These are phyloP conservation scores for Dissostichus mawsoni DNA, from an alignment of 2,113 vertebrate genomes.

Conservation along the genomic window DNA sequence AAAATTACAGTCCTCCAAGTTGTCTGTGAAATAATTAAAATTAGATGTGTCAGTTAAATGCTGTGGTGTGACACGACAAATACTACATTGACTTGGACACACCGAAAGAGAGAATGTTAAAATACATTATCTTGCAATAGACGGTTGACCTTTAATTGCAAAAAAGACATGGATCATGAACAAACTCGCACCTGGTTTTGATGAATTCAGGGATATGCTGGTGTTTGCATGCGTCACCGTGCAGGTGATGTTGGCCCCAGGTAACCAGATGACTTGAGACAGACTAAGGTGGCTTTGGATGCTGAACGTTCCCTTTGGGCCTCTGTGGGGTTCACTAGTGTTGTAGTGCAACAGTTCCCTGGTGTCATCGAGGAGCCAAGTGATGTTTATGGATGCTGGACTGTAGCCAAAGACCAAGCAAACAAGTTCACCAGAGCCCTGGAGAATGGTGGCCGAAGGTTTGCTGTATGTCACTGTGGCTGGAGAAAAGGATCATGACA, in stretches of 20 bases:
- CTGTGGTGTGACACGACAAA: too few species aligned
- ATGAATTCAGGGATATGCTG: slow-evolving; percentile 48
- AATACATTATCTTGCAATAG: background rate
- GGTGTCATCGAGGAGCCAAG: slow-evolving; percentile 64
- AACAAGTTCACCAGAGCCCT: slow-evolving; percentile 59
- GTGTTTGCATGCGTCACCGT: slow-evolving; percentile 66
- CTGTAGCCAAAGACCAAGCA: slow-evolving; percentile 78
- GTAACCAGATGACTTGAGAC: slow-evolving; percentile 37
- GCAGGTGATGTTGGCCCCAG: slow-evolving; percentile 72
- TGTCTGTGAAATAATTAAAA: slow-evolving; percentile 40
- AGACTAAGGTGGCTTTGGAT: slow-evolving; percentile 72
- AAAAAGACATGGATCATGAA: background rate
- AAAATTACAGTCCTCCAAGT: slow-evolving; percentile 36
- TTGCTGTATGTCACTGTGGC: slow-evolving; percentile 43
- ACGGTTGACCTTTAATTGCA: background rate
- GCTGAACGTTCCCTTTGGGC: slow-evolving; percentile 75
- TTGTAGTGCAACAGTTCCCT: slow-evolving; percentile 20
- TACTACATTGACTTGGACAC: background rate
- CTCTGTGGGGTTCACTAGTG: slow-evolving; percentile 54
- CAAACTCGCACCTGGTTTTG: slow-evolving; percentile 63
- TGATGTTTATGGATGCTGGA: slow-evolving; percentile 69
- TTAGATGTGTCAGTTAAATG: background rate
- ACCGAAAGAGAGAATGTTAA: background rate
- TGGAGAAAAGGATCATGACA: slow-evolving; percentile 17
- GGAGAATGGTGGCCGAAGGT: slow-evolving; percentile 68